Base-by-base conservation (phyloP, 2,797 vertebrate species). In the Nyctibius grandis region DNA sequence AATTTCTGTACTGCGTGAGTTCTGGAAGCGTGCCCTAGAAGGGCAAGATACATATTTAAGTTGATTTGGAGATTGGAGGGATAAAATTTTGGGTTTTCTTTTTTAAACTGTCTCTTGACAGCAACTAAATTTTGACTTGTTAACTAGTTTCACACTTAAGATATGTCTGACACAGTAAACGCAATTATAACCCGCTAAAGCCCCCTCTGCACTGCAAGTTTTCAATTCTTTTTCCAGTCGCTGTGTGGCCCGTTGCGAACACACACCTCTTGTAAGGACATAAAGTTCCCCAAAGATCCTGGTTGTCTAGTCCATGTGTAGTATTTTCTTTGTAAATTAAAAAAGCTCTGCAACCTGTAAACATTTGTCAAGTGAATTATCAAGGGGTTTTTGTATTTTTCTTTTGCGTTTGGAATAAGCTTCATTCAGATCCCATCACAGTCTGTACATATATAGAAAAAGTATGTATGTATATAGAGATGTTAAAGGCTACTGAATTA, bases 401-500 rank as follows among this genome's bases (percentile, higher is more conserved):
- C 50, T 91, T 91, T 83, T 83, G 80, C 45, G 10, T 88, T 91
- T 89, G 95, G 77, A 96, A 85, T 73, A 80, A 96, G 88, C 85
- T 89, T 87, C 79, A 6, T 61, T 91, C 40, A 11, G 54, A 68
- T 89, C 92, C 80, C 77, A 9, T 68, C 1, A 15, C 96, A 80
- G 87, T 87, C 84, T 96, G 96, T 96, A 97, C 85, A 89, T 94
- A 87, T 96, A 72, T 94, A 92, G 57, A 95, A 86, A 93, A 72
- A 91, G 68, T 47, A 40, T 96, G 85, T 98, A 61, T 96, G 92
- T 98, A 96, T 96, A 97, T 88, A 96, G 94, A 94, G 92, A 93
- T 88, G 91, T 91, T 88, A 92, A 92, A 96, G 93, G 97, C 91
- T 97, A 97, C 92, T 88, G 94, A 95, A 96, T 93, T 97, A 67